Conservation (phyloP, 2,888 invertebrate genomes). For the Heteromyza rotundicornis region DNA sequence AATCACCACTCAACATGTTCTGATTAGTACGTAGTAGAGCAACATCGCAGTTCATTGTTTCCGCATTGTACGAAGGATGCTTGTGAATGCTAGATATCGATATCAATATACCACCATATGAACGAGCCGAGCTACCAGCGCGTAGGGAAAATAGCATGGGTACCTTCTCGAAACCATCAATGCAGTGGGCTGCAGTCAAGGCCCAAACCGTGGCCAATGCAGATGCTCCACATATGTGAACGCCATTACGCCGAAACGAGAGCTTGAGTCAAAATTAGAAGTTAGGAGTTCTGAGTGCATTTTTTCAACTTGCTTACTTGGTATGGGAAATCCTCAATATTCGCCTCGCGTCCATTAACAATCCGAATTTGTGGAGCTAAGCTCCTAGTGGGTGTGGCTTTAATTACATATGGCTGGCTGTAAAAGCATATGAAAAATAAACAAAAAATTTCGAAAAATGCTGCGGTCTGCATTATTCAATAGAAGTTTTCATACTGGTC, state of each 20-base stretch:
- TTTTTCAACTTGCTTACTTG: conserved; percentile 43
- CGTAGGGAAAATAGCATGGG: conserved; percentile 48
- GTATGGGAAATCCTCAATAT: conserved; percentile 52
- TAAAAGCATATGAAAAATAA: too few relatives aligned
- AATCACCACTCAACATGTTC: conserved; percentile 39
- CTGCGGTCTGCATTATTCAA: too few relatives aligned
- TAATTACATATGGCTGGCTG: too few relatives aligned
- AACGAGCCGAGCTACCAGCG: conserved; percentile 44
- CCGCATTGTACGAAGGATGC: conserved; percentile 53
- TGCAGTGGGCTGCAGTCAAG: conserved; percentile 55
- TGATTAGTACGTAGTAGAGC: conserved; percentile 45
- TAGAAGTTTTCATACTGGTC: too few relatives aligned
- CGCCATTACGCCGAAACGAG: conserved; percentile 50
- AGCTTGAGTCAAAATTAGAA: conserved; percentile 32
- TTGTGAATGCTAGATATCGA: conserved; percentile 44
- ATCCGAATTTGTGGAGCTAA: conserved; percentile 39
- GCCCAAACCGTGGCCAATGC: conserved; percentile 52
- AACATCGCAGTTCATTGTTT: conserved; percentile 56
- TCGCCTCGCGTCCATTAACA: conserved; percentile 53
- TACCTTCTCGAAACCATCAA: conserved; percentile 45
- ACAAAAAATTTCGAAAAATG: too few relatives aligned
- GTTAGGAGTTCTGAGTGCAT: too few relatives aligned
- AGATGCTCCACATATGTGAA: conserved; percentile 56
- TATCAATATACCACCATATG: conserved; percentile 46
- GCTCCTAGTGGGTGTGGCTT: not conserved